Percentiles rank a stretch among this genome's conserved stretches.
phyloP scores from a whole-genome alignment of 2,113 vertebrate species.

The Jacana jacana region DNA sequence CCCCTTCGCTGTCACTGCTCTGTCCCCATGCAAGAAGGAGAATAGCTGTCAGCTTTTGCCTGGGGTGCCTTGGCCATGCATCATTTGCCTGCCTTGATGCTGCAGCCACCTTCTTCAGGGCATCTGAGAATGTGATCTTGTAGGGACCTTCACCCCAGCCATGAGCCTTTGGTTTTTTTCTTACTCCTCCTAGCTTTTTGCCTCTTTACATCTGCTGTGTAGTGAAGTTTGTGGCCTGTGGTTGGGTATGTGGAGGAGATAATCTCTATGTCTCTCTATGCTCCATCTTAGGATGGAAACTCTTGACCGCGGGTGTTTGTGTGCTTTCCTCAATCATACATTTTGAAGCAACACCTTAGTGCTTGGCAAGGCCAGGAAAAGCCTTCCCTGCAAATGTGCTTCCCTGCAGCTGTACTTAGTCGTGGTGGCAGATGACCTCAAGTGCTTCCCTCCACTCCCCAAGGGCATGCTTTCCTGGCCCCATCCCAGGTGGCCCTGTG shows the following conservation, averaged over 20 bases:
- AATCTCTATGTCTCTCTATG: neutral
- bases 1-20: neutral
- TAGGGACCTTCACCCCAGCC: neutral
- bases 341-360: neutral
- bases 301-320: neutral
- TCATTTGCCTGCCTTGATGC: neutral
- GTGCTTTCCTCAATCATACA: neutral
- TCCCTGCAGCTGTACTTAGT: neutral
- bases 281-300: neutral
- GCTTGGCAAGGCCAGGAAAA: neutral
- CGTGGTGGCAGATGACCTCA: neutral
- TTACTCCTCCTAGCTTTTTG: neutral
- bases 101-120: neutral
- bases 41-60: neutral
- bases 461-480: rapidly evolving
- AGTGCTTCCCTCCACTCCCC: neutral
- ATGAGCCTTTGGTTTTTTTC: neutral
- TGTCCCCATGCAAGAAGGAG: neutral
- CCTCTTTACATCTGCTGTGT: neutral
- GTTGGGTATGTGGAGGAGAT: neutral
- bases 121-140: neutral
- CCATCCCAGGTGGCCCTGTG: neutral
- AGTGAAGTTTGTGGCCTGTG: rapidly evolving
- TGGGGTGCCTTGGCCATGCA: neutral
- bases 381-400: neutral